Conservation (phyloP, 2,888 invertebrate genomes). For the Drosophila ochracea region DNA sequence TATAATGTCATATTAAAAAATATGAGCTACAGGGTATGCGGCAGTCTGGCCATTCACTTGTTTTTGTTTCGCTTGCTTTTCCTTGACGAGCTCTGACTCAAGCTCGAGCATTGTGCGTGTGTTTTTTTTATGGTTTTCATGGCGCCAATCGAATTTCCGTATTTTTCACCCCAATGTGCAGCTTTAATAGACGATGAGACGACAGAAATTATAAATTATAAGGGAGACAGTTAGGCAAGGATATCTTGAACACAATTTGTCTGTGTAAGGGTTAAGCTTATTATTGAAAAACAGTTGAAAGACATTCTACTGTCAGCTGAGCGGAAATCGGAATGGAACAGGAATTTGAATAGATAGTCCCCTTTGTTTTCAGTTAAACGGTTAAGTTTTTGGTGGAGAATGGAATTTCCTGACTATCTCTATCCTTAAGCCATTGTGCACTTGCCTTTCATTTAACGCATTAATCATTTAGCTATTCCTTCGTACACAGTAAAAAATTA, state of each 20-base stretch:
- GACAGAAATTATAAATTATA: constrained; percentile 35
- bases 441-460: background rate
- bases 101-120: constrained; percentile 42
- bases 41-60: background rate
- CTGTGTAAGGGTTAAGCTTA: constrained; percentile 18
- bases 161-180: constrained; percentile 18
- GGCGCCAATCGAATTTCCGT: constrained; percentile 65
- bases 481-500: background rate
- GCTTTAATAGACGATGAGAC: constrained; percentile 47
- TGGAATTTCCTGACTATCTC: constrained; percentile 21
- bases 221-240: background rate
- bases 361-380: constrained; percentile 4
- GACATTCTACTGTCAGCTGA: constrained; percentile 8
- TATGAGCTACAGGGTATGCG: constrained; percentile 16
- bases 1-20: background rate
- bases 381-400: background rate
- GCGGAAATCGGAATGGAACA: constrained; percentile 16
- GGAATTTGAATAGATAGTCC: background rate
- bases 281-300: constrained; percentile 20
- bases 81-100: constrained; percentile 41
- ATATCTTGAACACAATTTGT: constrained; percentile 23
- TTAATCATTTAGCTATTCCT: background rate
- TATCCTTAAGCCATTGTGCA: background rate
- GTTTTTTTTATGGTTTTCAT: constrained; percentile 70
- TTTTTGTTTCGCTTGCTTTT: constrained; percentile 19